Evolutionary conservation across 1,140 invertebrate species (phyloP), one percentile per base, ranked within the genome.

Genomic region (Acromyrmex echinatior): DNA sequence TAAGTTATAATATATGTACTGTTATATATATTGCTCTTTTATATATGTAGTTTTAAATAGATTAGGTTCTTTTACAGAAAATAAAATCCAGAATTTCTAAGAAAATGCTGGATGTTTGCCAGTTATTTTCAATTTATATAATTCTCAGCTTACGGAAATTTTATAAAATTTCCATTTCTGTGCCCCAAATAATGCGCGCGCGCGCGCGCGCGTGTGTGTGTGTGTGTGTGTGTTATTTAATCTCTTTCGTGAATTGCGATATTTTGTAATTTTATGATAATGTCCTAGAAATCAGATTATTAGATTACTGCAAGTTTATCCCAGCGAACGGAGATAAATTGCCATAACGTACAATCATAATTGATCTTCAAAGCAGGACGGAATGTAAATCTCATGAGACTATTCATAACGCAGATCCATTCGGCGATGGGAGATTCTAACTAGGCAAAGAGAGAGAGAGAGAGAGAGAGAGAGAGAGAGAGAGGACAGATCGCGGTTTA

Each of bases 311-410:
- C 31, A 21, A 85, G 28, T 45, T 25, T 10, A 31, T 66, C 3
- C 10, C 25, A 45, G 28, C 35, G 28, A 21, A 35, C 65, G 12
- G 4, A 76, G 82, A 81, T 73, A 86, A 90, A 90, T 91, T 91
- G 81, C 78, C 31, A 60, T 90, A 80, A 90, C 68, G 25, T 88
- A 90, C 63, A 86, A 78, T 35, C 7, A 14, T 39, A n/a, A 73
- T 35, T 77, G 86, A 73, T 58, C 86, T 74, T 82, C 68, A 73
- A 53, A 68, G 21, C 66, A 77, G 51, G 21, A 79, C 21, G 76
- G 66, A 90, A 84, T 87, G 87, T 89, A 91, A 91, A 91, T 91
- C 78, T 87, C 49, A 60, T 73, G 58, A 62, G 49, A 70, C 87
- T 51, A 91, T 91, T 91, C 70, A 87, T 88, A 91, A 91, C 86